These are phyloP conservation scores for Poecilia gillii DNA, from an alignment of 2,797 vertebrate species.

Conservation along the genomic window DNA sequence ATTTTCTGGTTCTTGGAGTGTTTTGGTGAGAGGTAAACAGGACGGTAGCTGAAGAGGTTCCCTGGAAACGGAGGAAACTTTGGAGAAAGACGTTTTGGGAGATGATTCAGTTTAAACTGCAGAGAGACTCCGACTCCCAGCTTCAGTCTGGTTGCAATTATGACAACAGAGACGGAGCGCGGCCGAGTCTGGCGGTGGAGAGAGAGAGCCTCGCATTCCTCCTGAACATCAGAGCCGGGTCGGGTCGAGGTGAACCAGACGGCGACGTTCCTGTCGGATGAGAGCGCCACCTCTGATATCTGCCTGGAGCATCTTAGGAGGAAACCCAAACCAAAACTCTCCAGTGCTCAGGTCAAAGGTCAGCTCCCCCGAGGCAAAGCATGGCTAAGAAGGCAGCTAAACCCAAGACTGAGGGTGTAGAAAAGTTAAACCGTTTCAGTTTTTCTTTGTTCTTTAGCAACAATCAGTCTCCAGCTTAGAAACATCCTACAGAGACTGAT, in stretches of 20 bases:
- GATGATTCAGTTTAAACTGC: conserved; percentile 32
- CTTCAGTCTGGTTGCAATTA: conserved; percentile 68
- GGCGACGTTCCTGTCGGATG: not conserved
- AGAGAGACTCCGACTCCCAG: conserved; percentile 17
- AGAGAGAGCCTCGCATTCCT: conserved; percentile 48
- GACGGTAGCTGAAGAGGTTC: not conserved
- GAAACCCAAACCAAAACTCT: conserved; percentile 21
- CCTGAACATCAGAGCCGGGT: conserved; percentile 33
- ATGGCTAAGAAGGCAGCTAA: not conserved
- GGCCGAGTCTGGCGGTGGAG: conserved; percentile 8
- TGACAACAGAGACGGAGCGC: conserved; percentile 21
- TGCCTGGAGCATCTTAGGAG: not conserved
- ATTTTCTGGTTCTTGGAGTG: conserved; percentile 6
- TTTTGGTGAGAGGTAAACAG: not conserved
- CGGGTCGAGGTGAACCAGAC: conserved; percentile 32
- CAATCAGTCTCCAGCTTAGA: not conserved
- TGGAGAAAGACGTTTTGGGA: not conserved
- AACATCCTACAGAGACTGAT: not conserved
- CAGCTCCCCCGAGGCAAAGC: conserved; percentile 11
- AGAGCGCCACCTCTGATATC: conserved; percentile 16
- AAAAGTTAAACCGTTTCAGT: not conserved
- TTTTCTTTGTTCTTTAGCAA: not conserved
- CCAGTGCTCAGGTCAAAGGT: conserved; percentile 33
- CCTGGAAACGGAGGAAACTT: not conserved
- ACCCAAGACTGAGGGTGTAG: not conserved